Evolutionary conservation across 2,113 vertebrate species (phyloP).

Genomic region (Ciconia maguari): DNA sequence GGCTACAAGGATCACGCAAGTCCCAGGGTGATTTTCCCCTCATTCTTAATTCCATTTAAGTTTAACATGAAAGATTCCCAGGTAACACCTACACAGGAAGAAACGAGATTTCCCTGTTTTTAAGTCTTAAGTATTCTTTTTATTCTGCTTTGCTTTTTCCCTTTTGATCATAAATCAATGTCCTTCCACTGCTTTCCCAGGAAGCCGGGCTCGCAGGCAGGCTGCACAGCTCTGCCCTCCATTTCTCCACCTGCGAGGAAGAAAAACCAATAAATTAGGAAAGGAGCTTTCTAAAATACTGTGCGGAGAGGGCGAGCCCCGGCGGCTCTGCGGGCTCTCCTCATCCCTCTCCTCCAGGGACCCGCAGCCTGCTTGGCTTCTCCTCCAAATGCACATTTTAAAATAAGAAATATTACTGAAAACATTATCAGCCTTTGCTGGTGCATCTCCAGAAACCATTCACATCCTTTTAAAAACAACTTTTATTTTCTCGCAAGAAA

Average conservation of each 20-base stretch:
- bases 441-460: background rate
- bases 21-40: slow-evolving; percentile 77
- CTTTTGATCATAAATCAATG: slow-evolving; percentile 72
- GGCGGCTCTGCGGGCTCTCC: background rate
- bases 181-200: background rate
- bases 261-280: background rate
- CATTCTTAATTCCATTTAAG: slow-evolving; percentile 85
- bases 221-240: background rate
- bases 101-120: slow-evolving; percentile 64
- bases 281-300: background rate
- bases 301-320: rapidly evolving
- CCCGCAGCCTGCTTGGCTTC: background rate
- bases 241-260: background rate
- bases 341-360: background rate
- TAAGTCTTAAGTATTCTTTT: slow-evolving; percentile 59
- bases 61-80: slow-evolving; percentile 85
- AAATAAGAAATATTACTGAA: background rate
- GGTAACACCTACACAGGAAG: slow-evolving; percentile 75
- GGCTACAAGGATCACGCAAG: slow-evolving; percentile 72
- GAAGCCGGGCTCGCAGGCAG: background rate
- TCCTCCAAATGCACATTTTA: rapidly evolving
- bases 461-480: background rate
- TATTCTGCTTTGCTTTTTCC: slow-evolving; percentile 45
- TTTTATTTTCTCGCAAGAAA: rapidly evolving
- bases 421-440: background rate